Conservation (phyloP, 2,113 vertebrate genomes). For the Prinia subflava region DNA sequence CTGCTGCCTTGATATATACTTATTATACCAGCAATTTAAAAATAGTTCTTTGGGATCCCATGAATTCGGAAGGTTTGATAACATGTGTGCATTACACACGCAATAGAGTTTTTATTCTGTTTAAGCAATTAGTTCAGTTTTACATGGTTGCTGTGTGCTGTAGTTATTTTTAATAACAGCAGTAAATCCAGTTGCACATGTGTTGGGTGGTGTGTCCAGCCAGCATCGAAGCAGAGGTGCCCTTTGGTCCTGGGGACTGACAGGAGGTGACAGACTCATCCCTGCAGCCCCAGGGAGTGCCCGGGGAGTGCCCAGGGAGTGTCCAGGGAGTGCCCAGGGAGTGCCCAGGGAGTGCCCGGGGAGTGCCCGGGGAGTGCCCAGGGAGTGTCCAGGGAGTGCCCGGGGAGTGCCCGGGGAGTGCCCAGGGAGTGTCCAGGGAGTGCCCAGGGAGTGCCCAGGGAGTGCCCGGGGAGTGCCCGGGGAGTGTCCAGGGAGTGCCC, state of each 20-base stretch:
- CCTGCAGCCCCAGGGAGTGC: neutral
- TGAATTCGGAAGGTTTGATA: neutral
- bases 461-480: neutral
- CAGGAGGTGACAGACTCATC: accelerated
- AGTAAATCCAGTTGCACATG: neutral
- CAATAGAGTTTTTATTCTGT: neutral
- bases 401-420: neutral
- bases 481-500: accelerated
- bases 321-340: neutral
- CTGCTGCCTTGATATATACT: conserved; percentile 14
- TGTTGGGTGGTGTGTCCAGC: neutral
- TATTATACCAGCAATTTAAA: neutral
- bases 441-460: neutral
- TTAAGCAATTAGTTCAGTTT: conserved; percentile 3
- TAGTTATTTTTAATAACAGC: neutral
- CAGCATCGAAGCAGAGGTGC: accelerated
- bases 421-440: neutral
- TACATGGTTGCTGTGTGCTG: neutral
- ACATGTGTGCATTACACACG: accelerated
- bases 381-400: neutral
- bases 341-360: neutral
- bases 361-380: neutral
- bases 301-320: neutral
- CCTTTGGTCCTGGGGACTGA: neutral
- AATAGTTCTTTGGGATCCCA: neutral